Base-by-base conservation (phyloP, 2,797 vertebrate species). In the Antrozous pallidus region DNA sequence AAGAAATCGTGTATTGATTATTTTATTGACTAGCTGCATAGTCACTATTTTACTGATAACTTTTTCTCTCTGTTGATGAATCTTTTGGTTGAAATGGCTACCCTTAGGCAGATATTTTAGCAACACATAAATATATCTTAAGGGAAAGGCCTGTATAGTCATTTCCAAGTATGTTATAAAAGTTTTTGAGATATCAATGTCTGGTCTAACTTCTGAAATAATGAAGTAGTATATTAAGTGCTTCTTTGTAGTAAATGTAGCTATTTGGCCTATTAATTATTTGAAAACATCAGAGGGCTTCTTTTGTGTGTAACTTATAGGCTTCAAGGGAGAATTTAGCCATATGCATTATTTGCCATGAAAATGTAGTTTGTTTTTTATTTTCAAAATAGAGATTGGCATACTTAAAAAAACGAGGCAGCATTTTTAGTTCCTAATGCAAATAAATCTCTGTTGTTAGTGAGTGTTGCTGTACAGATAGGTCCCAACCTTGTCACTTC, bases 401-500 rank as follows among this genome's bases (percentile, higher is more conserved):
- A 31, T 80, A 93, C 95, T 97, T 95, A 89, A 92, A 94, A 79
- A 79, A 88, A 90, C 92, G 74, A 90, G 93, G 88, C 38, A 33
- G 58, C 69, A 96, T 95, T 97, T 58, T 92, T 87, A 71, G 74
- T 93, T 96, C 16, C 88, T 97, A 47, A 94, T 95, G 91, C 93
- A 96, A 95, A 92, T 88, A 92, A 97, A 87, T 97, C 93, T 97
- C 79, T 88, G 88, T 91, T 63, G 96, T 90, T 96, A 95, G 88
- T 40, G 70, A 96, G 92, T 94, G 94, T 94, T 96, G 92, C 96
- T 98, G 94, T 96, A 97, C 88, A 97, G 97, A 95, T 97, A 97
- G 95, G 97, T 97, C 97, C 96, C 97, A 98, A 94, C 98, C 98
- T 98, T 99, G 98, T 99, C 98, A 98, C 98, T 98, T 98, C 98